Conservation (phyloP, 2,797 vertebrate species). For the Cichlasoma orientale region DNA sequence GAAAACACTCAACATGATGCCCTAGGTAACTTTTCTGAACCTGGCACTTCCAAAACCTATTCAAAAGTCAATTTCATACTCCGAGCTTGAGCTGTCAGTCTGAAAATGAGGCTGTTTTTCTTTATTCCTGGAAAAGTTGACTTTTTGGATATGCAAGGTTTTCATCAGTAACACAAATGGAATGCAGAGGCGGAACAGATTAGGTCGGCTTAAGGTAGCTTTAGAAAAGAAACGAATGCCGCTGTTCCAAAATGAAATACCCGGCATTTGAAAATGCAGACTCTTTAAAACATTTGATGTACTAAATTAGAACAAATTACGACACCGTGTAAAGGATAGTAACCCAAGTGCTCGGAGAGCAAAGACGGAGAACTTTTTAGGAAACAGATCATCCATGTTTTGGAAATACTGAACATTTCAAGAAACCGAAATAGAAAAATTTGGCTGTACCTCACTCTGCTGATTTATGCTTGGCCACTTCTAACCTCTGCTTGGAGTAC, state of each 20-base stretch:
- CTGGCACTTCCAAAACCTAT: conserved; percentile 25
- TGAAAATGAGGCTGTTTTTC: conserved; percentile 41
- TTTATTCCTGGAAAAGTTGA: conserved; percentile 43
- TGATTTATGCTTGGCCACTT: background rate
- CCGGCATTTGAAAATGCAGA: conserved; percentile 17
- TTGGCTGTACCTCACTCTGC: too few species aligned
- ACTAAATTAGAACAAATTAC: conserved; percentile 32
- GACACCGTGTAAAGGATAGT: background rate
- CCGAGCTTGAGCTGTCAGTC: conserved; percentile 20
- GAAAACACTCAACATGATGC: conserved; percentile 33
- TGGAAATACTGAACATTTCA: background rate
- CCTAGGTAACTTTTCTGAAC: conserved; percentile 42
- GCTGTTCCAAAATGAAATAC: conserved; percentile 32
- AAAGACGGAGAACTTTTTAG: background rate
- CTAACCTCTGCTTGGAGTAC: background rate
- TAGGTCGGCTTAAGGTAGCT: conserved; percentile 52
- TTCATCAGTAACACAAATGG: conserved; percentile 54
- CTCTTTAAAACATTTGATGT: conserved; percentile 8
- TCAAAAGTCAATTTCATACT: conserved; percentile 44
- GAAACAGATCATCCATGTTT: background rate
- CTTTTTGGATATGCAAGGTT: conserved; percentile 41
- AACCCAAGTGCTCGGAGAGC: background rate
- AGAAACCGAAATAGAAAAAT: too few species aligned
- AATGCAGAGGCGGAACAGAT: conserved; percentile 51
- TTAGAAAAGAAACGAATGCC: conserved; percentile 46